These are phyloP conservation scores for Trichogramma evanescens DNA, from an alignment of 2,888 invertebrate genomes.

Conservation along the genomic window DNA sequence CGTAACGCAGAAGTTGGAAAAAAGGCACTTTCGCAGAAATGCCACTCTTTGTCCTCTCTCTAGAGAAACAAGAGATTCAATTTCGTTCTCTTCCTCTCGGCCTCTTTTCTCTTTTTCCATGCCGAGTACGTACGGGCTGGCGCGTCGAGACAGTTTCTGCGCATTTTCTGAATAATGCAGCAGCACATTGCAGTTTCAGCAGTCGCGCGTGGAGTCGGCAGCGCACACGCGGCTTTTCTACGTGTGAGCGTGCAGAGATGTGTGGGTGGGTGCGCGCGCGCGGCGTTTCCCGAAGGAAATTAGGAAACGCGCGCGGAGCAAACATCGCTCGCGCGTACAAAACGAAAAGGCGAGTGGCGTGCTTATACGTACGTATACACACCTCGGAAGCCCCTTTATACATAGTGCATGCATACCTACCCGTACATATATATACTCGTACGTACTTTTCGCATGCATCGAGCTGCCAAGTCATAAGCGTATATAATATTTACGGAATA, in stretches of 20 bases:
- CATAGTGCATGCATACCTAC: no score
- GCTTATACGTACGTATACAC: no score
- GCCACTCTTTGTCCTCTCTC: not conserved
- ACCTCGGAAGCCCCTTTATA: no score
- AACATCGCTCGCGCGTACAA: constrained; percentile 22
- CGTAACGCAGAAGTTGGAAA: not conserved
- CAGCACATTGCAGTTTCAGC: constrained; percentile 31
- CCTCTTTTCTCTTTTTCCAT: no score
- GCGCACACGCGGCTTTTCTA: no score
- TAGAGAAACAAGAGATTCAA: constrained; percentile 20
- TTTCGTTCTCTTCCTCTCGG: constrained; percentile 6
- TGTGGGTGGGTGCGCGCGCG: not conserved
- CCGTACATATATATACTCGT: no score
- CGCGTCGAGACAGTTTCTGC: constrained; percentile 26
- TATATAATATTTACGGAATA: constrained; percentile 44
- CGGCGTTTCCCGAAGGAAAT: constrained; percentile 47
- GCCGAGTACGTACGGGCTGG: not conserved
- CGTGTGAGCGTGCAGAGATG: no score
- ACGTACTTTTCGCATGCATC: not conserved
- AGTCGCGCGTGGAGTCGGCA: no score
- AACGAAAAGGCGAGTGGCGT: not conserved
- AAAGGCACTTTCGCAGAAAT: not conserved
- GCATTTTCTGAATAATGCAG: constrained; percentile 35
- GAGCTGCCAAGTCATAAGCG: constrained; percentile 43
- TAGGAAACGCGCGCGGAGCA: constrained; percentile 38